Evolutionary conservation across 1,140 invertebrate genomes (phyloP), one percentile per base, ranked within the genome.

Genomic region (Tetraneura akinire): DNA sequence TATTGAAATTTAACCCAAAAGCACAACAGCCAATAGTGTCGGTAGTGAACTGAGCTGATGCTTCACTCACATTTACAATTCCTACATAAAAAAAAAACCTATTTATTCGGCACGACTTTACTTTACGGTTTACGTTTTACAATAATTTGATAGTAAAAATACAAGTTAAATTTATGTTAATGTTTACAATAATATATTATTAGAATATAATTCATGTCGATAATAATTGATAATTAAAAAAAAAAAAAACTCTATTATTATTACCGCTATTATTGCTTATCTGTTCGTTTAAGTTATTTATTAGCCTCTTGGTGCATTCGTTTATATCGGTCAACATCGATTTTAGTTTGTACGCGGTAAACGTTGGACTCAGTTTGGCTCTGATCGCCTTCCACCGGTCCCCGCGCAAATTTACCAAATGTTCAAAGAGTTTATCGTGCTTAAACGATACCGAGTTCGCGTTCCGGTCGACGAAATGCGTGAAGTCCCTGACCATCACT

Each of bases 401-500:
- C 3, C 86, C 87, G 8, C 84, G 84, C 0, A 85, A 71, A 57
- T 86, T 74, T 42, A 88, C 86, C 11, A 88, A 51, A 82, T 87
- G 76, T 9, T 49, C 66, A 6, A 76, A 62, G 26, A 84, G 71
- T 0, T 88, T 88, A 83, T 89, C 86, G 18, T 83, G 84, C 47
- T 87, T 83, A 13, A 86, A 86, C 80, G 88, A 86, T 26, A 86
- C 84, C 0, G 57, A 16, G 49, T 85, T 84, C 0, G 86, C 73
- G 0, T 86, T 86, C 10, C 87, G 87, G 81, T 89, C 87, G 45
- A 84, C 81, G 51, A 90, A 90, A 32, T 85, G 82, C 49, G 86
- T 83, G 62, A 90, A 90, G 82, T 91, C 89, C 82, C 88, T 90
- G 3, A 89, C 86, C 26, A 91, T 80, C 3, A 92, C 86, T 21